phyloP scores from a whole-genome alignment of 1,140 invertebrate species.

The Phymorhynchus buccinoides region DNA sequence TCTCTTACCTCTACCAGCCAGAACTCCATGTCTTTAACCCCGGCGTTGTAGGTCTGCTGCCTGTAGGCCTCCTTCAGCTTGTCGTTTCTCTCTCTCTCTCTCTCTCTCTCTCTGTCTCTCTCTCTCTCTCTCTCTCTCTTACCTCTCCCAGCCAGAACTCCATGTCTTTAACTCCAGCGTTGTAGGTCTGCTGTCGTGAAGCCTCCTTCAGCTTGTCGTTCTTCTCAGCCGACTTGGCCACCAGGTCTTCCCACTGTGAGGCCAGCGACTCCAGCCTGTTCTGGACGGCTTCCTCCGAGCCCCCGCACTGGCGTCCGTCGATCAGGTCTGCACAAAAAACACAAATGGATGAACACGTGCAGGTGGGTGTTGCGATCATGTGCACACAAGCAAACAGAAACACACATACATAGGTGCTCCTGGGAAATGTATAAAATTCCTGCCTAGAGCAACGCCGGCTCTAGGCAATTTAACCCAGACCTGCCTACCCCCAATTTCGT shows the following conservation, averaged over 20 bases:
- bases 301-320: slow-evolving; percentile 74
- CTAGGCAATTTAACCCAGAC: too few relatives aligned
- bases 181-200: slow-evolving; percentile 98
- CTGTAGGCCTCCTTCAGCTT: too few relatives aligned
- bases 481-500: too few relatives aligned
- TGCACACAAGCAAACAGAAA: too few relatives aligned
- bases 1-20: slow-evolving; percentile 98
- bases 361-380: too few relatives aligned
- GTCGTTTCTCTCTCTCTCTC: slow-evolving; percentile 85
- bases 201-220: slow-evolving; percentile 98
- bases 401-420: too few relatives aligned
- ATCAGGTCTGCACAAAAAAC: slow-evolving; percentile 65
- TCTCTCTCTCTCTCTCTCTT: not conserved
- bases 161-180: slow-evolving; percentile 99
- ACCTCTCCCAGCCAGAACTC: slow-evolving; percentile 99
- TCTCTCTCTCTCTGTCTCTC: not conserved
- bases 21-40: too few relatives aligned
- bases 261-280: slow-evolving; percentile 92
- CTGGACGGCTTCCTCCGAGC: slow-evolving; percentile 76
- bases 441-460: too few relatives aligned
- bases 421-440: too few relatives aligned
- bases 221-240: slow-evolving; percentile 98
- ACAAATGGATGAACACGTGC: too few relatives aligned
- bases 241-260: slow-evolving; percentile 98
- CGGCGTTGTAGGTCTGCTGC: too few relatives aligned